phyloP scores from a whole-genome alignment of 1,140 invertebrate species.

The Hylaeus anthracinus region DNA sequence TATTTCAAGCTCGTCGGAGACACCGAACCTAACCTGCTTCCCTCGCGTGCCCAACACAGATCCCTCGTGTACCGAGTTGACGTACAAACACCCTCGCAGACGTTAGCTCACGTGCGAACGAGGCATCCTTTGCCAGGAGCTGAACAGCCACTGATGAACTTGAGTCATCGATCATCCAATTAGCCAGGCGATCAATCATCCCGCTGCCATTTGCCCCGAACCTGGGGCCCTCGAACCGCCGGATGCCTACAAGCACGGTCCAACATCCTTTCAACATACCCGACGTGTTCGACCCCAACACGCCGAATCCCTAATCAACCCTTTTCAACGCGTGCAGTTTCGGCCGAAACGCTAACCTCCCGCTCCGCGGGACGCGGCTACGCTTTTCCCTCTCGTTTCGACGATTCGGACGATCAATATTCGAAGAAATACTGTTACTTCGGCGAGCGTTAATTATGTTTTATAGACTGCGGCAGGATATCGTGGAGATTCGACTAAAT shows the following conservation, averaged over 20 bases:
- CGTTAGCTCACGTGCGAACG: slow-evolving; percentile 57
- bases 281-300: slow-evolving; percentile 74
- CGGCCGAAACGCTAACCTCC: slow-evolving; percentile 61
- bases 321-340: slow-evolving; percentile 80
- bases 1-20: slow-evolving; percentile 41
- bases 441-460: slow-evolving; percentile 32
- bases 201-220: slow-evolving; percentile 74
- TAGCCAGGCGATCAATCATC: slow-evolving; percentile 79
- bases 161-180: slow-evolving; percentile 81
- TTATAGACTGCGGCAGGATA: neutral
- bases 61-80: neutral
- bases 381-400: slow-evolving; percentile 51
- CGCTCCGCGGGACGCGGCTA: slow-evolving; percentile 33
- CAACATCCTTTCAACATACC: slow-evolving; percentile 72
- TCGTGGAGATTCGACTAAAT: neutral
- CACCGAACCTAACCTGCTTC: slow-evolving; percentile 30
- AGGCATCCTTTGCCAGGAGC: slow-evolving; percentile 64
- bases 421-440: slow-evolving; percentile 43
- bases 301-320: slow-evolving; percentile 80
- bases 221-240: slow-evolving; percentile 59
- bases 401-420: slow-evolving; percentile 54
- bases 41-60: slow-evolving; percentile 15
- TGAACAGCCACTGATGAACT: slow-evolving; percentile 74
- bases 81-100: slow-evolving; percentile 6
- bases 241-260: slow-evolving; percentile 70